Evolutionary conservation across 1,140 invertebrate species (phyloP).

Genomic region (Leguminivora glycinivorella): DNA sequence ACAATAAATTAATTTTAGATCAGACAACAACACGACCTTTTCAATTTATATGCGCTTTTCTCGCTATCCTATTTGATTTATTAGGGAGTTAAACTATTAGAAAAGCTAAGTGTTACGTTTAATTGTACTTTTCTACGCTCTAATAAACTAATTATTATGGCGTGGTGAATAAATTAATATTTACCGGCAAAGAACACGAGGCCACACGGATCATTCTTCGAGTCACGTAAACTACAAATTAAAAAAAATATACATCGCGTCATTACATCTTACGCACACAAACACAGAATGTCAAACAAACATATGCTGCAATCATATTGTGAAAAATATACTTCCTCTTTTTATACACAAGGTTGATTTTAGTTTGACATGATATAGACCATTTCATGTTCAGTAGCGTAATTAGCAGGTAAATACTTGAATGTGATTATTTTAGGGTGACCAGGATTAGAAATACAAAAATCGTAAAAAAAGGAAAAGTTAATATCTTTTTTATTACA

Average conservation of each 20-base stretch:
- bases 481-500: no score
- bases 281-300: slow-evolving; percentile 6
- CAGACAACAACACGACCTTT: slow-evolving; percentile 48
- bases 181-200: slow-evolving; percentile 22
- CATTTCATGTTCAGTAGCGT: neutral
- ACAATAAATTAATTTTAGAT: slow-evolving; percentile 56
- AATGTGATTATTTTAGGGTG: neutral
- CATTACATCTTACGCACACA: slow-evolving; percentile 2
- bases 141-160: slow-evolving; percentile 19
- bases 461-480: neutral
- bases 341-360: neutral
- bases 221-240: slow-evolving; percentile 24
- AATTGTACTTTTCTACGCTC: neutral
- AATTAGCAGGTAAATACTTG: slow-evolving; percentile 3
- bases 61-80: slow-evolving; percentile 1
- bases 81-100: neutral
- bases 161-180: slow-evolving; percentile 25
- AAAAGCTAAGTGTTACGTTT: neutral
- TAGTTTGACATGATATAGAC: neutral
- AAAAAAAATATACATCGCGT: slow-evolving; percentile 2
- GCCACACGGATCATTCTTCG: slow-evolving; percentile 13
- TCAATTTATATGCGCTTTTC: slow-evolving; percentile 33
- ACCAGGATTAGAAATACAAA: neutral
- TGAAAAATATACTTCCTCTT: neutral
- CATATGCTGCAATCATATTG: slow-evolving; percentile 10